Percentiles rank a stretch among this genome's conserved stretches.
Conservation (phyloP, 2,113 vertebrate genomes). For the Podiceps cristatus region DNA sequence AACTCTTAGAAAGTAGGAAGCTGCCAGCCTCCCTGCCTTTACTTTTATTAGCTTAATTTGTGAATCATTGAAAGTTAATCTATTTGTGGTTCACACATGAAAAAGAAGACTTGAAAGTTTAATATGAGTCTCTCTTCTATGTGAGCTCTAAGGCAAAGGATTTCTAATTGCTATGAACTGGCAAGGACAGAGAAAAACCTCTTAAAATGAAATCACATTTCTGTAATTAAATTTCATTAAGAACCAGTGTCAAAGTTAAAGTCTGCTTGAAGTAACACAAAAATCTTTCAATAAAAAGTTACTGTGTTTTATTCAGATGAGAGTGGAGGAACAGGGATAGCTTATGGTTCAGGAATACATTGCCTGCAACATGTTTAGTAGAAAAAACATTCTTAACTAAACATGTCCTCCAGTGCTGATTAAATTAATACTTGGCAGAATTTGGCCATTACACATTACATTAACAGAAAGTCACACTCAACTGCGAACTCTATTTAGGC, state of each 20-base stretch:
- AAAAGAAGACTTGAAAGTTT: background rate
- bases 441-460: background rate
- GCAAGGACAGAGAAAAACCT: background rate
- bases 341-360: background rate
- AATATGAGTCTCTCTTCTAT: background rate
- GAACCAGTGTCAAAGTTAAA: background rate
- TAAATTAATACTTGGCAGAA: background rate
- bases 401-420: background rate
- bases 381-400: background rate
- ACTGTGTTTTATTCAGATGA: background rate
- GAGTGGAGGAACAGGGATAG: background rate
- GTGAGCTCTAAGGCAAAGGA: background rate
- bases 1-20: background rate
- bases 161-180: background rate
- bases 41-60: background rate
- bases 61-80: background rate
- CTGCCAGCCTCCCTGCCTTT: background rate
- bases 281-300: background rate
- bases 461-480: background rate
- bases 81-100: background rate
- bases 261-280: background rate
- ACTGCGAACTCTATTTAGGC: background rate
- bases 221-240: slow-evolving; percentile 35
- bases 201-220: background rate
- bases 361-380: background rate